These are phyloP conservation scores for Sander lucioperca DNA, from an alignment of 2,113 vertebrate species.

Conservation along the genomic window DNA sequence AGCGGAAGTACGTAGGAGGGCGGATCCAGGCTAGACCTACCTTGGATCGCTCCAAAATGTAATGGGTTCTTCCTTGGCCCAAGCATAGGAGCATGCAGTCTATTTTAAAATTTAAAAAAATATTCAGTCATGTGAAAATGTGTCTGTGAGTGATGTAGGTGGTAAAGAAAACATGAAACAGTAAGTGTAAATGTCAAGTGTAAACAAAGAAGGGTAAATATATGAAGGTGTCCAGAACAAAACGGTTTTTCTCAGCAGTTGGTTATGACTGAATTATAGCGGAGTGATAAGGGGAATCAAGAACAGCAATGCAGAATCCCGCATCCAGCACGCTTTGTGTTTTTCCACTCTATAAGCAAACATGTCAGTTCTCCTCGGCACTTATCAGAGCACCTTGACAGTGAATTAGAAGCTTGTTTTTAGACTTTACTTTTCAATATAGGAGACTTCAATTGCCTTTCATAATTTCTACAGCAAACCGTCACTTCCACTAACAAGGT, in stretches of 20 bases:
- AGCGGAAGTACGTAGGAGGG: too few species aligned
- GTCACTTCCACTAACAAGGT: slow-evolving; percentile 53
- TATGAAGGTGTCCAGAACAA: slow-evolving; percentile 59
- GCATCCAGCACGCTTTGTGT: slow-evolving; percentile 41
- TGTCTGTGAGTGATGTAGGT: slow-evolving; percentile 32
- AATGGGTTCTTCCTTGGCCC: too few species aligned
- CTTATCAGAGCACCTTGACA: slow-evolving; percentile 63
- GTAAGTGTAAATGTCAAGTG: slow-evolving; percentile 56
- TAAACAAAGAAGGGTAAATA: slow-evolving; percentile 60
- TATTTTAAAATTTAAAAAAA: slow-evolving; percentile 18
- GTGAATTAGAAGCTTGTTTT: slow-evolving; percentile 57
- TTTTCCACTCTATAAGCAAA: slow-evolving; percentile 62
- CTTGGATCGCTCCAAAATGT: too few species aligned
- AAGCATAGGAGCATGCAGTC: neutral
- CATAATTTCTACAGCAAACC: slow-evolving; percentile 42
- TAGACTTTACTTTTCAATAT: slow-evolving; percentile 37
- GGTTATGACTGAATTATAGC: slow-evolving; percentile 60
- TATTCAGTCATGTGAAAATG: slow-evolving; percentile 34
- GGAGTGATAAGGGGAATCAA: slow-evolving; percentile 52
- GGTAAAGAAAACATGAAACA: slow-evolving; percentile 48
- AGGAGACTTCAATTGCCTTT: slow-evolving; percentile 22
- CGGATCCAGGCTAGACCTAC: too few species aligned
- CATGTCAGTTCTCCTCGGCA: slow-evolving; percentile 54
- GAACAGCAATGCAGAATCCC: slow-evolving; percentile 36
- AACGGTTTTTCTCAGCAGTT: slow-evolving; percentile 47